Evolutionary conservation across 2,797 vertebrate species (phyloP).

Genomic region (Pseudochirops cupreus): DNA sequence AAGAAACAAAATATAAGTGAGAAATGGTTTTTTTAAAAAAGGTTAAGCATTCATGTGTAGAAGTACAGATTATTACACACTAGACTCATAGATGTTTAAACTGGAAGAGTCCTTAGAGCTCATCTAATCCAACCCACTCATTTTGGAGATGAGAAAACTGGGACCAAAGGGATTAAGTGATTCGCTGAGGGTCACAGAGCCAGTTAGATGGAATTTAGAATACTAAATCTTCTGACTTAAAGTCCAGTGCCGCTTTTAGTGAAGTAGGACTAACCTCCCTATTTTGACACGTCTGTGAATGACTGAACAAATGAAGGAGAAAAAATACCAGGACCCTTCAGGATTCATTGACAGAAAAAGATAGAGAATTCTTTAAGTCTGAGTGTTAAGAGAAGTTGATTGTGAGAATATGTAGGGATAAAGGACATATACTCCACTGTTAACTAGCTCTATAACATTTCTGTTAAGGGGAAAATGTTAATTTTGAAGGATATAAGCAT

Average conservation of each 20-base stretch:
- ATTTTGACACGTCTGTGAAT: constrained; percentile 38
- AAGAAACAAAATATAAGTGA: neutral
- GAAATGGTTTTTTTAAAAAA: neutral
- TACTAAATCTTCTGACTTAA: neutral
- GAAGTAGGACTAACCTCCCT: neutral
- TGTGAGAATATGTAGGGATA: neutral
- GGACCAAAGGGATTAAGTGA: neutral
- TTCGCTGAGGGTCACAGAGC: neutral
- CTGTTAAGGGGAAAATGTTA: neutral
- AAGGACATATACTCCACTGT: neutral
- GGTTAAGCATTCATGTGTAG: neutral
- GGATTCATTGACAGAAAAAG: constrained; percentile 23
- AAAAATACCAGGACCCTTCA: neutral
- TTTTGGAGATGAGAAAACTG: neutral
- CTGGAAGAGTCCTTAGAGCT: neutral
- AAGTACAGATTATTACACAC: neutral
- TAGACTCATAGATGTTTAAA: neutral
- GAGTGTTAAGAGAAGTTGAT: neutral
- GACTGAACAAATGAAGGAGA: neutral
- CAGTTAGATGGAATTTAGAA: neutral
- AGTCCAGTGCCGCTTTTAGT: neutral
- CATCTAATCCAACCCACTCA: neutral
- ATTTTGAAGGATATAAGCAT: neutral
- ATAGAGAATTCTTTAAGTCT: constrained; percentile 12
- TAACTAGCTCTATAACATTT: neutral